Conservation (phyloP, 2,888 invertebrate genomes). For the Caenorhabditis plicata region DNA sequence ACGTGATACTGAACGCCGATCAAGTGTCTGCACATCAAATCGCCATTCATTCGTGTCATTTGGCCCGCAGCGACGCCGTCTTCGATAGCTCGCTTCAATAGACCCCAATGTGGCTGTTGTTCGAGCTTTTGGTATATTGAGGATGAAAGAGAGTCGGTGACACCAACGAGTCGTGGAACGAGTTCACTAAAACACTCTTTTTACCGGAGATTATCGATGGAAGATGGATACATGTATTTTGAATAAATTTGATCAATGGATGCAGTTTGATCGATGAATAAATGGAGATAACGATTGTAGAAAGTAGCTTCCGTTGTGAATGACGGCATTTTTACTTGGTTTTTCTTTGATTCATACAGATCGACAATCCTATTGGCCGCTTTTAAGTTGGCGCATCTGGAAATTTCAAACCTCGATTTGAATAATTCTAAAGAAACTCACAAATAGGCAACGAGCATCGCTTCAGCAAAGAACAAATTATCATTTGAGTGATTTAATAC, state of each 20-base stretch:
- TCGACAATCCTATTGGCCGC: conserved; percentile 43
- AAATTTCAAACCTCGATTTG: not conserved
- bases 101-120: conserved; percentile 25
- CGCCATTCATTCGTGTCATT: conserved; percentile 12
- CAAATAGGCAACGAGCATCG: conserved; percentile 31
- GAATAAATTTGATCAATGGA: conserved; percentile 35
- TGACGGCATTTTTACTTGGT: conserved; percentile 50
- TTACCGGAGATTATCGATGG: not conserved
- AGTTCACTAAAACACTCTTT: conserved; percentile 5
- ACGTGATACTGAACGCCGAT: conserved; percentile 41
- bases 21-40: conserved; percentile 34
- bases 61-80: conserved; percentile 46
- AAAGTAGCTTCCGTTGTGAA: conserved; percentile 43
- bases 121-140: conserved; percentile 29
- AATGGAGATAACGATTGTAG: conserved; percentile 45
- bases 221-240: conserved; percentile 38
- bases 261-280: conserved; percentile 23
- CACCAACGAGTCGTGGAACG: conserved; percentile 55
- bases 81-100: conserved; percentile 40
- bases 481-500: conserved; percentile 13
- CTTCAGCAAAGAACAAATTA: conserved; percentile 36
- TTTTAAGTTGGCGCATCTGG: conserved; percentile 33
- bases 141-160: conserved; percentile 28
- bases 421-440: no score
- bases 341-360: conserved; percentile 43